A percentile compares a stretch with the other conserved stretches of the same genome.
phyloP scores from a whole-genome alignment of 2,113 vertebrate genomes.

The Anas platyrhynchos region DNA sequence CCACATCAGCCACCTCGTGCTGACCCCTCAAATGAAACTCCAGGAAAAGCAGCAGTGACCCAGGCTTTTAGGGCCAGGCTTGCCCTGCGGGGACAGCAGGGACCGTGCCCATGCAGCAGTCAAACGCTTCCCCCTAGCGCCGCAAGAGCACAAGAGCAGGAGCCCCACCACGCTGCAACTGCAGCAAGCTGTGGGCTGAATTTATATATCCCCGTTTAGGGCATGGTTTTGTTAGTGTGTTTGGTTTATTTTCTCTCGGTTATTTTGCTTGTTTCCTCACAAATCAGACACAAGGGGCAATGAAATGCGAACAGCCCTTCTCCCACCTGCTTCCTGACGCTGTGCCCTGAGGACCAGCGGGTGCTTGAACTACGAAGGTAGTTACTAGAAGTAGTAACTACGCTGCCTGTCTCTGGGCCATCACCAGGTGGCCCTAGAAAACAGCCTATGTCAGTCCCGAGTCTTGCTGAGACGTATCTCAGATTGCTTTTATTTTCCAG shows the following conservation, averaged over 20 bases:
- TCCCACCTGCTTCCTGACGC: fast-evolving
- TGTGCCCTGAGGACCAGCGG: fast-evolving
- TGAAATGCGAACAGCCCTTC: background rate
- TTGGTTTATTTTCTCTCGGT: background rate
- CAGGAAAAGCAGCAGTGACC: fast-evolving
- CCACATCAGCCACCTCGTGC: too few relatives aligned
- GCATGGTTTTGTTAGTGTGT: background rate
- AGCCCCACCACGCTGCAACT: fast-evolving
- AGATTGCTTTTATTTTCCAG: background rate
- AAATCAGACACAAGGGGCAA: too few relatives aligned
- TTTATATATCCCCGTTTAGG: fast-evolving
- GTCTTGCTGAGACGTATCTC: background rate
- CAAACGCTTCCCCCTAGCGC: slow-evolving; percentile 46
- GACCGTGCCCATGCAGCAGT: background rate
- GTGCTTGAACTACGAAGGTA: background rate
- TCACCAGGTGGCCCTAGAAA: slow-evolving; percentile 50
- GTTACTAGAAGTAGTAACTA: too few relatives aligned
- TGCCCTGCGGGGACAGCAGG: fast-evolving
- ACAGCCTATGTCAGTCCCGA: background rate
- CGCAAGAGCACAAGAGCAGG: background rate
- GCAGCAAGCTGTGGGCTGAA: fast-evolving
- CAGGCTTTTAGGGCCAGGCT: background rate
- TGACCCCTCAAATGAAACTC: background rate
- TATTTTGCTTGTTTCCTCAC: background rate
- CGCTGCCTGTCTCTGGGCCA: background rate